Conservation (phyloP, 1,140 invertebrate species). For the Zeugodacus cucurbitae region DNA sequence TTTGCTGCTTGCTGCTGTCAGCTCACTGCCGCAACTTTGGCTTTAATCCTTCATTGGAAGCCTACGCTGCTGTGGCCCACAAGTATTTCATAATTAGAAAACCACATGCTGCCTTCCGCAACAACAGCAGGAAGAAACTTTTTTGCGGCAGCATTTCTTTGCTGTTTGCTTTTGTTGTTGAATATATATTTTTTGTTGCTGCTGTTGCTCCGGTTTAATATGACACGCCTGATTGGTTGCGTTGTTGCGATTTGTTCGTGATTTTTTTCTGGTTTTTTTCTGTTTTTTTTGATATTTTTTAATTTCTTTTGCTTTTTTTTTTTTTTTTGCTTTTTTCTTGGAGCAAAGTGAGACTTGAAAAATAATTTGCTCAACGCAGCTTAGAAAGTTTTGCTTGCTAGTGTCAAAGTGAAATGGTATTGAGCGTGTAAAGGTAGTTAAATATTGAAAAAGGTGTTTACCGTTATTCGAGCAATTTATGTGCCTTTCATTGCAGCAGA, state of each 20-base stretch:
- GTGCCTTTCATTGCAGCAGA: too few relatives aligned
- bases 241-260: background rate
- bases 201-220: background rate
- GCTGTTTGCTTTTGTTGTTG: background rate
- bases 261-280: background rate
- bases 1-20: background rate
- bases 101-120: background rate
- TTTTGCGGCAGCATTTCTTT: background rate
- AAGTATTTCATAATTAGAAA: conserved; percentile 19
- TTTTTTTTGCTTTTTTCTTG: background rate
- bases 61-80: background rate
- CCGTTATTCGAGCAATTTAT: background rate
- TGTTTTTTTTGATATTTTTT: background rate
- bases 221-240: background rate
- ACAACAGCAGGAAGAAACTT: background rate
- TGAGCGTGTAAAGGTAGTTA: background rate
- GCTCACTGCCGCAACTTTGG: background rate
- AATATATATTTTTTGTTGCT: background rate
- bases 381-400: background rate
- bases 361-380: background rate
- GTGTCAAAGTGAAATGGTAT: background rate
- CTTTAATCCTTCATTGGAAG: background rate
- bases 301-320: background rate
- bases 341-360: background rate
- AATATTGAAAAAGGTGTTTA: background rate